Evolutionary conservation across 2,888 invertebrate species (phyloP).

Genomic region (Enchytraeus crypticus): DNA sequence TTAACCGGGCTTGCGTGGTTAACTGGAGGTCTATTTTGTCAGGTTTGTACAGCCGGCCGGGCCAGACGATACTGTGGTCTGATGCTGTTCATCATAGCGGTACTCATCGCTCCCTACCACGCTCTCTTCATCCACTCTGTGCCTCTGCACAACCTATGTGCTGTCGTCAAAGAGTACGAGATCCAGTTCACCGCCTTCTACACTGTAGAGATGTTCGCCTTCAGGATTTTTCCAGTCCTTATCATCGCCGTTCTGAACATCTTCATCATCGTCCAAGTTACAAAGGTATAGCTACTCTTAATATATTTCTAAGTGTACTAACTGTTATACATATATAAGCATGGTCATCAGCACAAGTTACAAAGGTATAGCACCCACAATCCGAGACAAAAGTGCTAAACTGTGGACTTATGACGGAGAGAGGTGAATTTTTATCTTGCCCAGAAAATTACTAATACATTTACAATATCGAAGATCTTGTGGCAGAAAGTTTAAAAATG

Average conservation of each 20-base stretch:
- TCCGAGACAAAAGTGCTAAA: too few relatives aligned
- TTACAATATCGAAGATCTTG: too few relatives aligned
- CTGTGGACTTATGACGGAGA: too few relatives aligned
- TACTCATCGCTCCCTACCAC: slow-evolving; percentile 26
- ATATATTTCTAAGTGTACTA: too few relatives aligned
- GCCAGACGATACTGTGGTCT: slow-evolving; percentile 15
- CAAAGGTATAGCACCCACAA: too few relatives aligned
- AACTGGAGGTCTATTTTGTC: too few relatives aligned
- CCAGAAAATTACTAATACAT: too few relatives aligned
- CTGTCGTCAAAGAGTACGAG: slow-evolving; percentile 14
- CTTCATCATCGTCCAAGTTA: slow-evolving; percentile 27
- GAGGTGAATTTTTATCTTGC: too few relatives aligned
- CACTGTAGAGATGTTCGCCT: slow-evolving; percentile 21
- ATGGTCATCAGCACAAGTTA: too few relatives aligned
- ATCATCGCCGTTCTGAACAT: slow-evolving; percentile 27
- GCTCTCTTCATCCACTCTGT: slow-evolving; percentile 19
- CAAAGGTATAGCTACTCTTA: slow-evolving; percentile 6
- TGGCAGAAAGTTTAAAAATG: too few relatives aligned
- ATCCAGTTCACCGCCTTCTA: slow-evolving; percentile 4
- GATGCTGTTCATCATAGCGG: slow-evolving; percentile 13
- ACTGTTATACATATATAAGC: too few relatives aligned
- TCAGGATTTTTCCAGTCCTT: slow-evolving; percentile 26
- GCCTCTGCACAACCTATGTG: slow-evolving; percentile 16
- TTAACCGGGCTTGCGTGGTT: too few relatives aligned
- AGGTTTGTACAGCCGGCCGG: slow-evolving; percentile 23